Percentiles rank a stretch among this genome's conserved stretches.
Conservation (phyloP, 2,888 invertebrate genomes). For the Tryphoninae sp. region DNA sequence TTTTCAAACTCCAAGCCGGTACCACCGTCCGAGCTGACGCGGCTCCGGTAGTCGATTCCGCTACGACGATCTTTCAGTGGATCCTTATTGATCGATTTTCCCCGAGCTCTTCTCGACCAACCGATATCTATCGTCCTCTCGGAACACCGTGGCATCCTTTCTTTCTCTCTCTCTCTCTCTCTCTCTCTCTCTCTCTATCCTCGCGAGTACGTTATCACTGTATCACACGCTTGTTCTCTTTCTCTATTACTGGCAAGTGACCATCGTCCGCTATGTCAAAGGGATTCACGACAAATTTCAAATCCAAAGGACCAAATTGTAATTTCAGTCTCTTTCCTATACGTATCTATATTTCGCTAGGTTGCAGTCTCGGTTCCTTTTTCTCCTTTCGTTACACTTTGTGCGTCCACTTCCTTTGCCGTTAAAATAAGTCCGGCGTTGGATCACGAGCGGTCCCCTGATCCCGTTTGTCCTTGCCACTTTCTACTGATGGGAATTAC, state of each 20-base stretch:
- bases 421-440: slow-evolving; percentile 10
- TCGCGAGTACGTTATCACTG: slow-evolving; percentile 22
- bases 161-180: slow-evolving; percentile 9
- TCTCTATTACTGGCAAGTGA: slow-evolving; percentile 9
- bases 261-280: slow-evolving; percentile 24
- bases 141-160: slow-evolving; percentile 53
- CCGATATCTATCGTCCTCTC: slow-evolving; percentile 52
- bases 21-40: slow-evolving; percentile 40
- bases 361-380: slow-evolving; percentile 3
- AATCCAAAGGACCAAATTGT: slow-evolving; percentile 43
- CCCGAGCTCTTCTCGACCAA: slow-evolving; percentile 48
- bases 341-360: not conserved
- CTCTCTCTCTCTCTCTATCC: slow-evolving; percentile 13
- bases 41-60: slow-evolving; percentile 23
- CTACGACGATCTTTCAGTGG: slow-evolving; percentile 48
- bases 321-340: slow-evolving; percentile 25
- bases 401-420: slow-evolving; percentile 12
- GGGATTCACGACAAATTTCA: slow-evolving; percentile 32
- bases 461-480: slow-evolving; percentile 22
- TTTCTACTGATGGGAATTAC: slow-evolving; percentile 21
- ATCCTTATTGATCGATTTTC: slow-evolving; percentile 54
- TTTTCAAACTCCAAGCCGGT: slow-evolving; percentile 16
- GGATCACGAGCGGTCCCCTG: not conserved
- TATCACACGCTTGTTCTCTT: not conserved
- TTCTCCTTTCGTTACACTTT: slow-evolving; percentile 10